Evolutionary conservation across 2,888 invertebrate species (phyloP), one percentile per base, ranked within the genome.

Genomic region (Andrena fulva): DNA sequence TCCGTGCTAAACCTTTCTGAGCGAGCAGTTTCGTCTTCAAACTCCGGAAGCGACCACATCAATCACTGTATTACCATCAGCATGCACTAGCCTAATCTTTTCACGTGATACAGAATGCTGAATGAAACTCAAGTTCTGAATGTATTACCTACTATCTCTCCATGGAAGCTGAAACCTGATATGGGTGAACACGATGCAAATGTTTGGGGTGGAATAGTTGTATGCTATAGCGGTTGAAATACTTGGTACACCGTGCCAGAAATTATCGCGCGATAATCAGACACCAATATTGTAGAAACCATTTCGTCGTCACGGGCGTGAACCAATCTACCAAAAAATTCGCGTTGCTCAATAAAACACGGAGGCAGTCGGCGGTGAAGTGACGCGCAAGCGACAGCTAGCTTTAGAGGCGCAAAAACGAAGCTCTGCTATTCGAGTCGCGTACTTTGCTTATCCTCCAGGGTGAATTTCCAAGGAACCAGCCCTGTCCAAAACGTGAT

Each of bases 401-500:
- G 4, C 8, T 8, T 10, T 8, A 20, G n/a, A 20, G 20, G 2
- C 12, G 48, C 48, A 12, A 7, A 42, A 67, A 67, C 50, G 31
- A n/a, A 67, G 20, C 50, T 66, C 8, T 16, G 10, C 12, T 52
- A 52, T 67, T 67, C 31, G 50, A 52, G 31, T 5, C 50, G 31
- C 29, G 52, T 50, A 31, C 31, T 60, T 60, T 60, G 10, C 50
- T n/a, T 66, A 66, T 50, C 20, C 50, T 52, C 50, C 0, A 4
- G 50, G 29, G 50, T 20, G 50, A 50, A 52, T 66, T 50, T 27
- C 12, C 31, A 31, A 52, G n/a, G 66, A 52, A 66, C 29, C 48
- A 31, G 10, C 4, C 66, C 4, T 29, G 29, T 48, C n/a, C 29
- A 66, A 66, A 66, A 66, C n/a, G 31, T 50, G 50, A 66, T 66